A percentile compares a stretch with the other conserved stretches of the same genome.
phyloP scores from a whole-genome alignment of 2,888 invertebrate genomes.

The Syrista parreyssii region DNA sequence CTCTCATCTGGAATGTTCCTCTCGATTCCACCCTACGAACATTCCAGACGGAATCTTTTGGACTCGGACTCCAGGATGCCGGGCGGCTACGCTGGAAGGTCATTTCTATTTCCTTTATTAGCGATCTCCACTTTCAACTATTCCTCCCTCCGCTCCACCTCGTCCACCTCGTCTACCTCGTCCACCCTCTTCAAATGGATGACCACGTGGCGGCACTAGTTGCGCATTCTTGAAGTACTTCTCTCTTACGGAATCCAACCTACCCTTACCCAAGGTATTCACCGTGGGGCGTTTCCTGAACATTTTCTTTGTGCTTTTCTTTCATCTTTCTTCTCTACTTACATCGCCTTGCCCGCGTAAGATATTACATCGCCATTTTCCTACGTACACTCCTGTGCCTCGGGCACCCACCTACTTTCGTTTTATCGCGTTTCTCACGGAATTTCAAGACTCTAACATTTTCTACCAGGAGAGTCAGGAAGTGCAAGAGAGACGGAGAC shows the following conservation, averaged over 20 bases:
- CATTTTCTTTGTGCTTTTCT: not conserved
- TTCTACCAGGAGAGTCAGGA: not conserved
- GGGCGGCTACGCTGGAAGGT: not conserved
- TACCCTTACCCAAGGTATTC: not conserved
- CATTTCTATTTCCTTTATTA: slow-evolving; percentile 10
- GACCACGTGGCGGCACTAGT: slow-evolving; percentile 39
- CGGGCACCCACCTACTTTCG: not conserved
- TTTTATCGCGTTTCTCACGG: not conserved
- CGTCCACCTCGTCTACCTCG: not conserved
- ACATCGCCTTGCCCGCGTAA: not conserved
- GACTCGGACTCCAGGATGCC: not conserved
- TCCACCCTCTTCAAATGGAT: not conserved
- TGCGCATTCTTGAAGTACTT: slow-evolving; percentile 47
- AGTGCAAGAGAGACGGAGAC: no score
- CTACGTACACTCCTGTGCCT: not conserved
- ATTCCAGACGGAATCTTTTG: slow-evolving; percentile 4
- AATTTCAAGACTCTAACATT: not conserved
- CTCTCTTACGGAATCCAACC: not conserved
- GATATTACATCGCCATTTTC: not conserved
- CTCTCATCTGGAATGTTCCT: slow-evolving; percentile 24
- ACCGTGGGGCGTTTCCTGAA: not conserved
- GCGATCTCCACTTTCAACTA: not conserved
- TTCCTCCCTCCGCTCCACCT: not conserved
- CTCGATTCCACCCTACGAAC: not conserved
- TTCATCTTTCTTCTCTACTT: not conserved